Base-by-base conservation (phyloP, 2,888 invertebrate species). In the Diaphora mendica region DNA sequence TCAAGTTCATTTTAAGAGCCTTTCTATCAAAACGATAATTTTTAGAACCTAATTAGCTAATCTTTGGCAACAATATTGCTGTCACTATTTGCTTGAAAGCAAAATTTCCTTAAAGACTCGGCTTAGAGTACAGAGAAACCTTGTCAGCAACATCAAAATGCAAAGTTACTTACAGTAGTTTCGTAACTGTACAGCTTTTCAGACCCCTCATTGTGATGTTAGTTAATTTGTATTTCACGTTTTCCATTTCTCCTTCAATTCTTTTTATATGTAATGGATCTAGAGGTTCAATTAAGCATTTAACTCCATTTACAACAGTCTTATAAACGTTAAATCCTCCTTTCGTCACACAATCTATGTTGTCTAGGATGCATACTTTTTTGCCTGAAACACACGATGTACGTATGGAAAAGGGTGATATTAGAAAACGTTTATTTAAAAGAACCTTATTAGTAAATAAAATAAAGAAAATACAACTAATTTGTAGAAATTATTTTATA, bases 191-290 rank as follows among this genome's bases (percentile, higher is more conserved):
- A 68, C 72, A 72, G 23, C 7, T 48, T 26, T 48, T 68, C 30
- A 72, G 11, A 35, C 64, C 68, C 11, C 2, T 20, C 17, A 72
- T 64, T 39, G 68, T 68, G 23, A 62, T 64, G 35, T 72, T 64
- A 35, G 48, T 72, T 30, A 59, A 15, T 39, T 68, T 15, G 23
- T 26, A 64, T 26, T 48, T 51, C 3, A 62, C 15, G 0, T 1
- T 11, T 64, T 42, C 35, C 51, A 20, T 26, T 59, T 33, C n/a
- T 20, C 35, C 55, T 11, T 35, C 8, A 26, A 68, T 35, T 5
- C 15, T 17, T 8, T 30, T 42, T 8, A 72, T 48, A 1, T 64
- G 2, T n/a, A 72, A 9, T 4, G 72, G 72, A 3, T 72, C 72
- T 26, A 72, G 7, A 13, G 62, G 48, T 35, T 35, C 9, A 64